Percentiles rank a stretch among this genome's conserved stretches.
Conservation (phyloP, 1,140 invertebrate genomes). For the Drosophila micromelanica region DNA sequence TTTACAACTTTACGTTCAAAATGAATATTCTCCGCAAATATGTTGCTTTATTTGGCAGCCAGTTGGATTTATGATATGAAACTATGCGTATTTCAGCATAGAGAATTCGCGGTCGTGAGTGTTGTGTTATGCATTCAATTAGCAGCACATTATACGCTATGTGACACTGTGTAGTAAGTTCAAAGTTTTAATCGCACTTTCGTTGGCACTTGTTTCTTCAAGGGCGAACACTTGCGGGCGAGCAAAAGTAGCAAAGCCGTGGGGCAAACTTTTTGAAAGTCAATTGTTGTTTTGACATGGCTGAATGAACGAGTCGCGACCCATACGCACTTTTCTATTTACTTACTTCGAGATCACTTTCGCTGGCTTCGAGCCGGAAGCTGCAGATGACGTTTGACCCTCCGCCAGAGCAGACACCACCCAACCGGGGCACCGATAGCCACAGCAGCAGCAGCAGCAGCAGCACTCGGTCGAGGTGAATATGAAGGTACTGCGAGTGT, state of each 20-base stretch:
- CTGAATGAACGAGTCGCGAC: conserved; percentile 28
- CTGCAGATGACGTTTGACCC: conserved; percentile 5
- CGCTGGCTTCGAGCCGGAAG: background rate
- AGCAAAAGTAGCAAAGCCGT: background rate
- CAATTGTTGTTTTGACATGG: conserved; percentile 22
- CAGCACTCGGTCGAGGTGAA: background rate
- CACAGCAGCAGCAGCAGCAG: background rate
- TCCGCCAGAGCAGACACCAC: conserved; percentile 4
- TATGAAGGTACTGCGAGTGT: conserved; percentile 7
- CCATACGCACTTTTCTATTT: conserved; percentile 44
- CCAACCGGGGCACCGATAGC: conserved; percentile 9
- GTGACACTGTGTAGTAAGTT: conserved; percentile 16
- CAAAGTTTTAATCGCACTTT: conserved; percentile 19
- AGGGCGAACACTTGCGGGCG: conserved; percentile 6
- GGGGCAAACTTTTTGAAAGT: conserved; percentile 36
- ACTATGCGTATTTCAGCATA: background rate
- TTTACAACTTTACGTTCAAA: too few relatives aligned
- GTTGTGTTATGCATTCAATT: background rate
- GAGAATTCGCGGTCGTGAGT: background rate
- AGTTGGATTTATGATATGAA: background rate
- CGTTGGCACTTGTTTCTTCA: conserved; percentile 20
- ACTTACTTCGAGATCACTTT: conserved; percentile 24
- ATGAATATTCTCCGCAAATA: too few relatives aligned
- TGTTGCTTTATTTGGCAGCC: too few relatives aligned
- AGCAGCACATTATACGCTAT: background rate